Evolutionary conservation across 2,888 invertebrate species (phyloP).

Genomic region (Dioctria rufipes): DNA sequence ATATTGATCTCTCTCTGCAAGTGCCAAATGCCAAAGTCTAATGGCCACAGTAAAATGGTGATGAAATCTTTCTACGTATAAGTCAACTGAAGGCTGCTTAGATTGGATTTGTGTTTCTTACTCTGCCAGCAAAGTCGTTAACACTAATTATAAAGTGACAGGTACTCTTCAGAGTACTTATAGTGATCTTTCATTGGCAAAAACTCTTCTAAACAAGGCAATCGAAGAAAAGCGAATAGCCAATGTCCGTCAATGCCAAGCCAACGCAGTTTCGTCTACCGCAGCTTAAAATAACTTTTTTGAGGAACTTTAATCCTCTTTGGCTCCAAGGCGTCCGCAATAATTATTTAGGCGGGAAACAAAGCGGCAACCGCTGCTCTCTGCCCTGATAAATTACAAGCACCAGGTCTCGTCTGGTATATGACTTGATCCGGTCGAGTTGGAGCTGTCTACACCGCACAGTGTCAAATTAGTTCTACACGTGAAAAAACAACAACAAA

Average conservation of each 20-base stretch:
- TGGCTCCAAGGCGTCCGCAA: conserved; percentile 5
- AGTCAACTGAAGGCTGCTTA: too few species aligned
- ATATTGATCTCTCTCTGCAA: neutral
- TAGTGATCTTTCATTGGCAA: too few species aligned
- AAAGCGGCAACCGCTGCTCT: neutral
- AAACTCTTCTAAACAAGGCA: neutral
- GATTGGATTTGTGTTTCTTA: too few species aligned
- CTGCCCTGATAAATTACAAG: conserved; percentile 47
- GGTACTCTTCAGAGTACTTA: too few species aligned
- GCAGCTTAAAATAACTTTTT: conserved; percentile 1
- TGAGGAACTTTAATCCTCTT: conserved; percentile 1
- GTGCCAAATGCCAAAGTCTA: neutral
- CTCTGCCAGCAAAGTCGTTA: too few species aligned
- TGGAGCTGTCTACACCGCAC: conserved; percentile 52
- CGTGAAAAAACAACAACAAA: neutral
- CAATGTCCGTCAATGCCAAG: conserved; percentile 10
- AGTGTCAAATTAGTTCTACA: conserved; percentile 57
- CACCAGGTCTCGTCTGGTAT: neutral
- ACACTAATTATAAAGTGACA: too few species aligned
- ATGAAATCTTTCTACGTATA: conserved; percentile 5
- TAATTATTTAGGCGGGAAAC: conserved; percentile 9
- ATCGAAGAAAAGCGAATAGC: neutral
- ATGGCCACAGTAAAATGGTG: neutral
- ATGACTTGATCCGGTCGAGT: conserved; percentile 6
- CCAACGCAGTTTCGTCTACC: neutral